Base-by-base conservation (phyloP, 2,797 vertebrate genomes). In the Etheostoma nigrum region DNA sequence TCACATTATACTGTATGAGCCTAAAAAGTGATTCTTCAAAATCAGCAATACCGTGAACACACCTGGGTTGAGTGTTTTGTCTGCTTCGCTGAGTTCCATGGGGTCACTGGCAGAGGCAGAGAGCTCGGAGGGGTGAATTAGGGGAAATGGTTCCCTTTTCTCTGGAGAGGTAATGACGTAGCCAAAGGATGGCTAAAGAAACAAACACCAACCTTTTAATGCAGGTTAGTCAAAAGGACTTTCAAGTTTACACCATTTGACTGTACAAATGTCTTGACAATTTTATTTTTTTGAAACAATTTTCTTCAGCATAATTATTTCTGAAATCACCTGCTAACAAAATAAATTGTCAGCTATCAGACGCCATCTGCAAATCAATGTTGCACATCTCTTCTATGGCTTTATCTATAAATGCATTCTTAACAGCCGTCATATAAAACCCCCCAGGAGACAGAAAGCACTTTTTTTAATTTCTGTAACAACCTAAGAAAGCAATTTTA, bases 141-240 rank as follows among this genome's bases (percentile, higher is more conserved):
- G 94, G 60, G 97, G 82, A 92, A 99, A 92, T 36, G 98, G 98
- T 51, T 96, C 94, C 83, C 96, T 96, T 71, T 96, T 97, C 91
- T 98, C 96, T 4, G 98, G 98, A 79, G 98, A 99, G 6, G 91
- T 97, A 78, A 99, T 99, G 76, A 94, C 80, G 90, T 99, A 99
- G 78, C 98, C 98, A 93, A 99, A 99, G 12, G 98, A 99, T 0
- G 98, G 98, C 98, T 99, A 63, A 42, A 88, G 73, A 69, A 78
- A 80, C 42, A 83, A 72, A 67, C 19, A 53, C 51, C 6, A 23
- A 6, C 0, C 4, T 75, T 57, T 62, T 4, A 10, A 42, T 44
- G 14, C 16, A 67, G 19, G 5, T 51, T 44, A 44, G 42, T 44
- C 42, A 15, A 44, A 44, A 44, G 0, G 13, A 44, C 42, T 44